phyloP scores from a whole-genome alignment of 2,113 vertebrate species.

The Panthera tigris region DNA sequence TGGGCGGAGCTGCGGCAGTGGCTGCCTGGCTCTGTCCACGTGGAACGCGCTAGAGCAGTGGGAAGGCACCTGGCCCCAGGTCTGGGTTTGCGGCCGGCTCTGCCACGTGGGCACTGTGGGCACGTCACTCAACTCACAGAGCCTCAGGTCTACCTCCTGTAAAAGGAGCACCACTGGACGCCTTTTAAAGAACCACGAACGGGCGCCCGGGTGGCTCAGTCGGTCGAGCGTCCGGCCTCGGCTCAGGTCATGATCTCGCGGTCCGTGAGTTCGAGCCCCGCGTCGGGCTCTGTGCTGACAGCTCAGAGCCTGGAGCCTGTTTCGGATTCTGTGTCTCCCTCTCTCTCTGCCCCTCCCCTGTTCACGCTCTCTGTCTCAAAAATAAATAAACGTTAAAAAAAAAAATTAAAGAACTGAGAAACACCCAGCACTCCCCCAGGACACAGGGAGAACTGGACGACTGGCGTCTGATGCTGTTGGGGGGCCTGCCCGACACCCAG shows the following conservation, averaged over 20 bases:
- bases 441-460: fast-evolving
- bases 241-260: no score
- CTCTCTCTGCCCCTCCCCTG: no score
- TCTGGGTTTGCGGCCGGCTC: fast-evolving
- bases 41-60: neutral
- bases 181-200: neutral
- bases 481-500: no score
- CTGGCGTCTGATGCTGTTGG: fast-evolving
- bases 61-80: neutral
- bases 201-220: no score
- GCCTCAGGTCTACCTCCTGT: neutral
- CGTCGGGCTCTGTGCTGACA: fast-evolving
- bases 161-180: neutral
- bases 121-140: fast-evolving
- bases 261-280: fast-evolving
- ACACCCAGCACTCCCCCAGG: no score
- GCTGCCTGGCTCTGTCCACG: fast-evolving
- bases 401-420: neutral
- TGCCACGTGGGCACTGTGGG: fast-evolving
- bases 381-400: no score
- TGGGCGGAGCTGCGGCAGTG: neutral
- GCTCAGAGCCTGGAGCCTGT: fast-evolving
- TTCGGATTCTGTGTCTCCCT: no score
- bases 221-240: no score
- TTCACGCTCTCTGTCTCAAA: no score